Conservation (phyloP, 2,113 vertebrate genomes). For the Ascaphus truei region DNA sequence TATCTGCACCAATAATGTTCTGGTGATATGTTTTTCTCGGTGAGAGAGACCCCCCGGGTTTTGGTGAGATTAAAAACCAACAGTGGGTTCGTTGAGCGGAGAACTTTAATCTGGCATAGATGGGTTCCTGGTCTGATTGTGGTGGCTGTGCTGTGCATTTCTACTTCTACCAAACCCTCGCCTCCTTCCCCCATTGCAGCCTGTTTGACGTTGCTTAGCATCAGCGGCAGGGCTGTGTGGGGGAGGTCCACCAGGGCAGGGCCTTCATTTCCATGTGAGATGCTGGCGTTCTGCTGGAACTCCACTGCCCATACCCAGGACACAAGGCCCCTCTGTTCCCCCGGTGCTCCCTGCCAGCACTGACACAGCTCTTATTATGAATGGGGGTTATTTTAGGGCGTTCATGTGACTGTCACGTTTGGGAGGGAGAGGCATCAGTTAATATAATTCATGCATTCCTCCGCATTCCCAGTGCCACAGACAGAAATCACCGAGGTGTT, state of each 20-base stretch:
- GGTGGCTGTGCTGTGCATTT: no score
- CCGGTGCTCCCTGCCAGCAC: conserved; percentile 63
- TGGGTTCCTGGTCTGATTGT: no score
- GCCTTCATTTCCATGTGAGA: conserved; percentile 74
- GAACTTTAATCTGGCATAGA: no score
- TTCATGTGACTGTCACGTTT: conserved; percentile 18
- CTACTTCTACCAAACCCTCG: no score
- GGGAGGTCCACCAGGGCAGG: conserved; percentile 51
- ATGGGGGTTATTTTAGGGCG: conserved; percentile 61
- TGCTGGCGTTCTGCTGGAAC: conserved; percentile 56
- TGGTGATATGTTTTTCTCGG: no score
- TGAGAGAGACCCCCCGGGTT: no score
- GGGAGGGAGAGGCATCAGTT: neutral
- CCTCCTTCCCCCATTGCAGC: neutral
- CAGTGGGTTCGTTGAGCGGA: no score
- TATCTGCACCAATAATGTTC: no score
- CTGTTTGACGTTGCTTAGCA: neutral
- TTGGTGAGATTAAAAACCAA: no score
- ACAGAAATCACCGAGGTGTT: no score
- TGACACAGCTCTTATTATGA: conserved; percentile 55
- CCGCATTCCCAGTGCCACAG: neutral
- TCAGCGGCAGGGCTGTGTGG: conserved; percentile 33
- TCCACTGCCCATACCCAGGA: conserved; percentile 42
- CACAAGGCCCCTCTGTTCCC: conserved; percentile 68
- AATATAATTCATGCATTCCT: neutral